phyloP scores from a whole-genome alignment of 1,140 invertebrate genomes.

The Battus philenor region DNA sequence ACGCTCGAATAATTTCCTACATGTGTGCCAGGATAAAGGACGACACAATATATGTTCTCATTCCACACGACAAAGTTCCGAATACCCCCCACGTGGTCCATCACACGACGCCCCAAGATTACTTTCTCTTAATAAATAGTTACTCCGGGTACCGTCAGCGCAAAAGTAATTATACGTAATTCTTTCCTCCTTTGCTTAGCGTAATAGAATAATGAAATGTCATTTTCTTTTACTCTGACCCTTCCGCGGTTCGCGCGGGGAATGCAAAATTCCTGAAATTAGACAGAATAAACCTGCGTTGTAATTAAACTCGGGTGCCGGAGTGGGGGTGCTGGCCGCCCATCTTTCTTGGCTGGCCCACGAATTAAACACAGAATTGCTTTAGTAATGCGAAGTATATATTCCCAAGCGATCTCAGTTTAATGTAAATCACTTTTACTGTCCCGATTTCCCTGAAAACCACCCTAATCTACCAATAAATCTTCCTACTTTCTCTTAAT shows the following conservation, averaged over 20 bases:
- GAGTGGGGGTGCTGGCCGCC: slow-evolving; percentile 42
- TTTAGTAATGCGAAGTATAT: slow-evolving; percentile 73
- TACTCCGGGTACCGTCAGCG: slow-evolving; percentile 24
- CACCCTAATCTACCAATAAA: slow-evolving; percentile 37
- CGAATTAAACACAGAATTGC: slow-evolving; percentile 73
- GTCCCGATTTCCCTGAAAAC: slow-evolving; percentile 46
- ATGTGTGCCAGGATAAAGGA: slow-evolving; percentile 4
- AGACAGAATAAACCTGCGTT: slow-evolving; percentile 71
- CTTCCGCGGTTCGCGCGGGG: slow-evolving; percentile 68
- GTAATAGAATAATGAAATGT: slow-evolving; percentile 74
- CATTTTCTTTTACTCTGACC: slow-evolving; percentile 72
- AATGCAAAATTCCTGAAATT: slow-evolving; percentile 73
- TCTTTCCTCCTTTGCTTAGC: slow-evolving; percentile 57
- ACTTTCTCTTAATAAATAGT: slow-evolving; percentile 15
- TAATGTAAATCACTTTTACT: slow-evolving; percentile 73
- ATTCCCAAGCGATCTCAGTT: slow-evolving; percentile 61
- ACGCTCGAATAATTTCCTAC: slow-evolving; percentile 8
- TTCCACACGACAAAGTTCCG: slow-evolving; percentile 8
- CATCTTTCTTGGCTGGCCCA: slow-evolving; percentile 72
- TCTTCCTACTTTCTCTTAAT: slow-evolving; percentile 28
- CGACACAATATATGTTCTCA: slow-evolving; percentile 6
- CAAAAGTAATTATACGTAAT: slow-evolving; percentile 64
- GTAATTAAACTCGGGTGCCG: slow-evolving; percentile 70
- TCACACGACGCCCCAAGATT: slow-evolving; percentile 6
- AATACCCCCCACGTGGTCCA: slow-evolving; percentile 10